Percentiles rank a stretch among this genome's conserved stretches.
phyloP scores from a whole-genome alignment of 2,797 vertebrate genomes.

The Anisognathus igniventris region DNA sequence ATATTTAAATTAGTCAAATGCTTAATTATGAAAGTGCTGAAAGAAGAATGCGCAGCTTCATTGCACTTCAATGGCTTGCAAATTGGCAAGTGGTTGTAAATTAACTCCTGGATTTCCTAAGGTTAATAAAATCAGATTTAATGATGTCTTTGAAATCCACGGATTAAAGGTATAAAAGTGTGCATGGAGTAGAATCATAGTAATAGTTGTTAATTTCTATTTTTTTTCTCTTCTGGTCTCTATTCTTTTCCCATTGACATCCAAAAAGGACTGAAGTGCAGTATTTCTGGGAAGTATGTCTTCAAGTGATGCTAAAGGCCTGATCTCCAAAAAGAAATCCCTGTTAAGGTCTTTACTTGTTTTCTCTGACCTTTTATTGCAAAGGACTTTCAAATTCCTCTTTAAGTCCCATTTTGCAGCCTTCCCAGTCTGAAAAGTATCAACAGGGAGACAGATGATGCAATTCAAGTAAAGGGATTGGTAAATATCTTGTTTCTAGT shows the following conservation, averaged over 20 bases:
- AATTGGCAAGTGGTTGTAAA: slow-evolving; percentile 30
- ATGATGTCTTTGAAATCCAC: slow-evolving; percentile 18
- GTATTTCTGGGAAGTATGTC: background rate
- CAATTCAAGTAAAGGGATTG: background rate
- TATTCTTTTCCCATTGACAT: background rate
- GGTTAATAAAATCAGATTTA: slow-evolving; percentile 50
- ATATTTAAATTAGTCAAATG: slow-evolving; percentile 48
- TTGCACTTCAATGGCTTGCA: slow-evolving; percentile 28
- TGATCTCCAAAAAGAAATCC: too few relatives aligned
- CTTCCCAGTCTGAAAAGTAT: background rate
- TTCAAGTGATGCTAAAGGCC: too few relatives aligned
- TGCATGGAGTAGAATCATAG: background rate
- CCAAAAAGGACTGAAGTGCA: background rate
- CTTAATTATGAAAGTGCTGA: slow-evolving; percentile 30
- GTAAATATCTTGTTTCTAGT: background rate
- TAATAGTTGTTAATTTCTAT: background rate
- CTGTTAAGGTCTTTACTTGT: too few relatives aligned
- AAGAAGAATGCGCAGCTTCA: slow-evolving; percentile 34
- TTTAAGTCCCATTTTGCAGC: background rate
- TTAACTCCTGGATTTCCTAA: slow-evolving; percentile 28
- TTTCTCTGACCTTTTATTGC: background rate
- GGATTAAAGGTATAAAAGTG: slow-evolving; percentile 21
- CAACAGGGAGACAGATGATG: background rate
- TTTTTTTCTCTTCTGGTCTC: background rate
- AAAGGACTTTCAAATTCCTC: background rate